Evolutionary conservation across 1,140 invertebrate genomes (phyloP).

Genomic region (Drosophila sucinea): DNA sequence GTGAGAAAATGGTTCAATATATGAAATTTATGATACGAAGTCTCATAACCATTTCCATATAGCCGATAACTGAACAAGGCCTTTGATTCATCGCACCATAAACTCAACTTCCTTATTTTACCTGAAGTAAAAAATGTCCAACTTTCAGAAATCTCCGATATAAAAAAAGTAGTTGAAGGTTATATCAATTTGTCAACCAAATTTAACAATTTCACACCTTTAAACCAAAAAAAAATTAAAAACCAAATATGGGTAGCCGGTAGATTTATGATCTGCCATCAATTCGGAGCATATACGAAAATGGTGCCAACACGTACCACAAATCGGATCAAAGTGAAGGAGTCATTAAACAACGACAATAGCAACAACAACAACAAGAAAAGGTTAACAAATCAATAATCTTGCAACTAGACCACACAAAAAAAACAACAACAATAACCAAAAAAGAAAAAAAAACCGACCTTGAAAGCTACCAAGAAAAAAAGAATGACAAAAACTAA

Average conservation of each 20-base stretch:
- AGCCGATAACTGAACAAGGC: background rate
- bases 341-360: background rate
- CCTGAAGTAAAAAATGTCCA: background rate
- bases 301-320: background rate
- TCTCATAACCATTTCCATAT: constrained; percentile 4
- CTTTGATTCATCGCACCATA: background rate
- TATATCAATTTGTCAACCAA: constrained; percentile 8
- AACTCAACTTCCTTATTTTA: constrained; percentile 10
- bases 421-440: constrained; percentile 28
- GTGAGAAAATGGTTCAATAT: background rate
- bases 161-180: background rate
- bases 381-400: constrained; percentile 11
- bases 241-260: background rate
- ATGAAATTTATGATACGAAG: background rate
- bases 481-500: constrained; percentile 34
- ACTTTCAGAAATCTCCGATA: background rate
- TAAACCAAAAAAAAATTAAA: background rate
- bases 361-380: background rate
- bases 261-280: constrained; percentile 7
- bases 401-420: constrained; percentile 7
- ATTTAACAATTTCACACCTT: constrained; percentile 7
- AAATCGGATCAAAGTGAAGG: background rate
- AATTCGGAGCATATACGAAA: background rate
- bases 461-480: constrained; percentile 54
- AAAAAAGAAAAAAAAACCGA: constrained; percentile 31